Conservation (phyloP, 64 coral and sea anemone genomes). For the Pocillopora verrucosa region DNA sequence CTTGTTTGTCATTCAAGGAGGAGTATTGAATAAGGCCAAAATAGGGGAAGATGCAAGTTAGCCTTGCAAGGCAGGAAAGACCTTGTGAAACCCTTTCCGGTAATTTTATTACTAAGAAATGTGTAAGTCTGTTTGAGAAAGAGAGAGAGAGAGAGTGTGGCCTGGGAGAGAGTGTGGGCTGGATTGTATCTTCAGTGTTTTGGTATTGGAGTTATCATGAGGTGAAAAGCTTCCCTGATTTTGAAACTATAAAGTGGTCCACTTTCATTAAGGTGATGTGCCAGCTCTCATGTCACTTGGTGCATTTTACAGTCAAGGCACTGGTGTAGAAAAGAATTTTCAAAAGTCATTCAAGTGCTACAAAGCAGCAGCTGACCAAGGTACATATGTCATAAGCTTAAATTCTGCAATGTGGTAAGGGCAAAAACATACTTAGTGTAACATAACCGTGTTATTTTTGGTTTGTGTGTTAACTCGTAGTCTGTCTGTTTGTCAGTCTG, state of each 20-base stretch:
- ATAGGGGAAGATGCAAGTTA: not conserved
- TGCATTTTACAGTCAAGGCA: slow-evolving; percentile 78
- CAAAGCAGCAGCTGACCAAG: slow-evolving; percentile 72
- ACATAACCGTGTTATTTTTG: not conserved
- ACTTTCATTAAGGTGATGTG: slow-evolving; percentile 57
- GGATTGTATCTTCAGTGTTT: too few species aligned
- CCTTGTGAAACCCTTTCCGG: too few species aligned
- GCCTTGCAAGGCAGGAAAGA: not conserved
- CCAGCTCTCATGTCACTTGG: slow-evolving; percentile 79
- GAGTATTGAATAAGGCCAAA: not conserved
- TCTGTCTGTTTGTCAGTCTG: not conserved
- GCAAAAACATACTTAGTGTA: not conserved
- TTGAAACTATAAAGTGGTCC: not conserved
- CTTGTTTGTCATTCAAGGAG: too few species aligned
- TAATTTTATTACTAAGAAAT: too few species aligned
- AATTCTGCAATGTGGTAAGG: not conserved
- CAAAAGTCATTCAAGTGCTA: slow-evolving; percentile 80
- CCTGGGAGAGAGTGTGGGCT: too few species aligned
- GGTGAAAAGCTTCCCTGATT: too few species aligned
- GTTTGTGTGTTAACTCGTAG: not conserved
- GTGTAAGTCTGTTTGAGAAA: too few species aligned
- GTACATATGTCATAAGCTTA: slow-evolving; percentile 20
- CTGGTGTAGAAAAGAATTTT: slow-evolving; percentile 72
- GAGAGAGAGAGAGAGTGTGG: too few species aligned
- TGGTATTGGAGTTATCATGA: too few species aligned